Percentiles rank a stretch among this genome's conserved stretches.
Evolutionary conservation across 2,797 vertebrate genomes (phyloP).

Genomic region (Trichosurus vulpecula): DNA sequence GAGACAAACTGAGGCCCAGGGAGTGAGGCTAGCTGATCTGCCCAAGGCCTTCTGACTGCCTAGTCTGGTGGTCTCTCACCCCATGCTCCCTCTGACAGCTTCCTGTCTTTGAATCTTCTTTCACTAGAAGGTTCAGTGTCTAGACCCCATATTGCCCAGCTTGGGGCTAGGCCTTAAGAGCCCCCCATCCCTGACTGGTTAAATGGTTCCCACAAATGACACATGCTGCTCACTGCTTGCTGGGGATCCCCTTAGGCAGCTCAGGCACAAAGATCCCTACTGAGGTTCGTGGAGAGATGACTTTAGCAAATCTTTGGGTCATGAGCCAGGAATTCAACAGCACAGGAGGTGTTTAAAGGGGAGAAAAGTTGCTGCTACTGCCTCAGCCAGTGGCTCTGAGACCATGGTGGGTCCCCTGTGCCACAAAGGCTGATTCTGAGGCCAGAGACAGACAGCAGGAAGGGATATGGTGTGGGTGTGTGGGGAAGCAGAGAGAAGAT

Average conservation of each 20-base stretch:
- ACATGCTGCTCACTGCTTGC: neutral
- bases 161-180: neutral
- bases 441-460: neutral
- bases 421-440: neutral
- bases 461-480: too few relatives aligned
- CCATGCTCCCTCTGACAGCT: neutral
- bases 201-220: too few relatives aligned
- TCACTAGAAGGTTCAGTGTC: neutral
- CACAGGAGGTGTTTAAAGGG: neutral
- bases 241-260: neutral
- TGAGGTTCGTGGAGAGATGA: neutral
- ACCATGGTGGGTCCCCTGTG: neutral
- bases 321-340: neutral
- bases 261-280: neutral
- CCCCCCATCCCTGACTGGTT: neutral
- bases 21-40: neutral
- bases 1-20: neutral
- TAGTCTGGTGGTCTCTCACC: neutral
- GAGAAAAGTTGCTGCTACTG: neutral
- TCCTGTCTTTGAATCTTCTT: neutral
- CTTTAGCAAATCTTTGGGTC: neutral
- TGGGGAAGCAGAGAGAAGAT: neutral
- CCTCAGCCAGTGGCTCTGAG: neutral
- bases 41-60: neutral
- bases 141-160: neutral